phyloP scores from a whole-genome alignment of 2,888 invertebrate species.

The Drosophila neonasuta region DNA sequence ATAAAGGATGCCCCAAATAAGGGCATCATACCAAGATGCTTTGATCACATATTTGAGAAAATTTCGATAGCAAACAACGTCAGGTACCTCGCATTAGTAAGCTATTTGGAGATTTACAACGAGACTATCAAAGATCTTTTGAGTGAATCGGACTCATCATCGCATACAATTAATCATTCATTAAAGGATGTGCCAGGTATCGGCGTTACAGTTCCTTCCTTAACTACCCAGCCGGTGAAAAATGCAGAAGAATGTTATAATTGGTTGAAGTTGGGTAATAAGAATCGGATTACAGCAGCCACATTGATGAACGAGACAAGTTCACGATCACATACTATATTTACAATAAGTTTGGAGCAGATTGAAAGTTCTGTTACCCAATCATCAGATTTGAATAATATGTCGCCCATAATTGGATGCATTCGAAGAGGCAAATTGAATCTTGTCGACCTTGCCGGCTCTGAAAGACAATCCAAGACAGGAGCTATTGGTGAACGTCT shows the following conservation, averaged over 20 bases:
- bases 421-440: conserved; percentile 86
- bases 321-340: conserved; percentile 93
- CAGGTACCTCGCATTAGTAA: conserved; percentile 84
- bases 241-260: conserved; percentile 89
- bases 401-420: conserved; percentile 45
- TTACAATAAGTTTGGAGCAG: conserved; percentile 92
- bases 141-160: conserved; percentile 84
- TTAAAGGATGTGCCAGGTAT: conserved; percentile 84
- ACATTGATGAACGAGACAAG: conserved; percentile 95
- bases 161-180: conserved; percentile 70
- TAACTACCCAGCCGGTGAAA: conserved; percentile 90
- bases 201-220: conserved; percentile 84
- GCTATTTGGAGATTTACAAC: conserved; percentile 96
- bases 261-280: conserved; percentile 89
- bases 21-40: conserved; percentile 89
- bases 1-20: conserved; percentile 57
- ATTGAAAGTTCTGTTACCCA: conserved; percentile 82
- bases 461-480: conserved; percentile 91
- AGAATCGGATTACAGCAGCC: conserved; percentile 90
- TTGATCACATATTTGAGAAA: conserved; percentile 94
- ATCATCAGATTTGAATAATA: background rate
- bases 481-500: conserved; percentile 93
- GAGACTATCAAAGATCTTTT: conserved; percentile 95
- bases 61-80: conserved; percentile 88
- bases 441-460: conserved; percentile 94